Evolutionary conservation across 92 coral and sea anemone species (phyloP), one percentile per base, ranked within the genome.

Genomic region (Palythoa grandiflora): DNA sequence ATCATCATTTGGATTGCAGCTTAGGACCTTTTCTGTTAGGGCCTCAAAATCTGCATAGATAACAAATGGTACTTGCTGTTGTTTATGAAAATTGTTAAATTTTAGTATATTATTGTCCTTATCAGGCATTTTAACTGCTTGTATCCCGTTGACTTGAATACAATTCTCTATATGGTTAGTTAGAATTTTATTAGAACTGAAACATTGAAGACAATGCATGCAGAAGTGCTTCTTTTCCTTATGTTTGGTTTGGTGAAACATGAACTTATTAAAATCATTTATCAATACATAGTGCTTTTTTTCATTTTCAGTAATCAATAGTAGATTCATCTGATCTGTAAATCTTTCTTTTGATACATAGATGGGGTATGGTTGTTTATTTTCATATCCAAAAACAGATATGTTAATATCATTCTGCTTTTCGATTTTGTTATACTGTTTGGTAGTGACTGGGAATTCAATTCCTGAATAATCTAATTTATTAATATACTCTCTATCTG

Each of bases 381-480:
- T n/a, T n/a, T 88, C 91, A 75, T 90, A 90, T 3, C 91, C 92
- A 20, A 91, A 93, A 9, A 89, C 91, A 36, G 75, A 75, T 0
- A 93, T 86, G 6, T 16, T 75, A 0, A 88, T 91, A 0, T 48
- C 68, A 11, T 91, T 93, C 12, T 84, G 89, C 35, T 19, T 73
- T 55, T 92, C 89, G 0, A 87, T 83, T 87, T 71, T 36, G 12
- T 76, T 66, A 76, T 39, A 28, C 28, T 28, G 28, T 28, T 28
- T 28, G 28, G 28, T 28, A 28, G 28, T 28, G 0, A 28, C 28
- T 14, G 92, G 92, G 44, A 89, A 89, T 6, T 65, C 73, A 16
- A 89, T 53, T 0, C 89, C 89, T 1, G 40, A 0, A 60, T 89
- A 89, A 77, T 89, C 65, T 20, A 89, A 19, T 3, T 57, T 7